Conservation (phyloP, 2,888 invertebrate species). For the Lutraria lutraria region DNA sequence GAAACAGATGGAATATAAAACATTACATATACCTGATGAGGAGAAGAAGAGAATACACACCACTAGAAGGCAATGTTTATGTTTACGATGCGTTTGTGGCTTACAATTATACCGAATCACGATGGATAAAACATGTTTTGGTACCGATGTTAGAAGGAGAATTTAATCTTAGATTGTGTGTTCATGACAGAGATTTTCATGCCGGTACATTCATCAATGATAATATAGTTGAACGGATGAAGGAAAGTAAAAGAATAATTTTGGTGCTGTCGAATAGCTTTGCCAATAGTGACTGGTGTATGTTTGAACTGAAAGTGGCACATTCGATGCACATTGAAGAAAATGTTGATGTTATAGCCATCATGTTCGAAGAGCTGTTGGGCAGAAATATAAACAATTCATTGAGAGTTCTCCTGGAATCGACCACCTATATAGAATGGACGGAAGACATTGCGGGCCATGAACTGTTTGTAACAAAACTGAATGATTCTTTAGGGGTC, state of each 20-base stretch:
- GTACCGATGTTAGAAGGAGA: conserved; percentile 23
- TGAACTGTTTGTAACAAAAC: conserved; percentile 31
- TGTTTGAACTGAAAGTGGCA: conserved; percentile 31
- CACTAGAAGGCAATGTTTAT: conserved; percentile 10
- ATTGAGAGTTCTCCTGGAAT: conserved; percentile 24
- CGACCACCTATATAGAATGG: conserved; percentile 48
- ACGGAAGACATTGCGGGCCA: conserved; percentile 24
- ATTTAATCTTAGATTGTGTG: background rate
- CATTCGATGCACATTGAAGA: conserved; percentile 26
- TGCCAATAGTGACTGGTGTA: conserved; percentile 25
- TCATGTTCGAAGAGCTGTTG: conserved; percentile 7
- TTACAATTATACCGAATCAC: background rate
- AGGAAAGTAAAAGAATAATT: conserved; percentile 5
- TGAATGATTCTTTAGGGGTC: conserved; percentile 22
- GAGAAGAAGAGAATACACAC: conserved; percentile 14
- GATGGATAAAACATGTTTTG: background rate
- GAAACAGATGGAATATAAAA: conserved; percentile 30
- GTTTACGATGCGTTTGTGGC: conserved; percentile 28
- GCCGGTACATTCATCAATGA: conserved; percentile 28
- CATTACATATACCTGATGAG: conserved; percentile 33
- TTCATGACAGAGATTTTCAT: conserved; percentile 32
- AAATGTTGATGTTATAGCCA: conserved; percentile 14
- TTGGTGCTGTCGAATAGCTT: conserved; percentile 31
- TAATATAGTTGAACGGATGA: conserved; percentile 21
- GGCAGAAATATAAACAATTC: conserved; percentile 36